Conservation (phyloP, 2,113 vertebrate species). For the Globicephala melas region DNA sequence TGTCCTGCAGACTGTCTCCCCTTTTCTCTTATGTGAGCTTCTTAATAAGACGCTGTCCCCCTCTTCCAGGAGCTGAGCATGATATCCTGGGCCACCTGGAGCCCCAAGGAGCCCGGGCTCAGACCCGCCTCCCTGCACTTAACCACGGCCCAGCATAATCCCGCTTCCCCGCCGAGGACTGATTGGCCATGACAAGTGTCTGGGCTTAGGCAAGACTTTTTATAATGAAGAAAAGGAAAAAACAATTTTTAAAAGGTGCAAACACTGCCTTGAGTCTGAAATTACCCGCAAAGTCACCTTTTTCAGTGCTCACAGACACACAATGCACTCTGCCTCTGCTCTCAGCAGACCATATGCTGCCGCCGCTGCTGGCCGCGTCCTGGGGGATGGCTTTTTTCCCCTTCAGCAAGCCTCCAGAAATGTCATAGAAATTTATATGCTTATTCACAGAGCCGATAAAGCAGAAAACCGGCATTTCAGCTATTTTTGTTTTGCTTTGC, state of each 20-base stretch:
- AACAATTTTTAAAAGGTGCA: not conserved
- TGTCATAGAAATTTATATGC: constrained; percentile 86
- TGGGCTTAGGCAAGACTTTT: constrained; percentile 58
- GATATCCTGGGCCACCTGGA: not conserved
- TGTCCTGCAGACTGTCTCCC: not conserved
- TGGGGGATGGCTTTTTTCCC: constrained; percentile 84
- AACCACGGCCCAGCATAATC: not conserved
- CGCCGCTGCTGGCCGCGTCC: constrained; percentile 80
- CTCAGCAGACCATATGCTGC: constrained; percentile 84
- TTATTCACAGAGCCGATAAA: constrained; percentile 87
- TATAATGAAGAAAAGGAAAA: not conserved
- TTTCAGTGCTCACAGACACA: constrained; percentile 78
- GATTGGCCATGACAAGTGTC: constrained; percentile 68
- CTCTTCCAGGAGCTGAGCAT: not conserved
- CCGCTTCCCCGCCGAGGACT: constrained; percentile 32
- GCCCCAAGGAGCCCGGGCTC: not conserved
- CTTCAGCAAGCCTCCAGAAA: constrained; percentile 86
- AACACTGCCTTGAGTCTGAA: constrained; percentile 70
- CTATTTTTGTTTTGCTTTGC: constrained; percentile 88
- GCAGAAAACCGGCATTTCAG: constrained; percentile 86
- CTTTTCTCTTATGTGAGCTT: not conserved
- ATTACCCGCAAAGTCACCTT: constrained; percentile 83
- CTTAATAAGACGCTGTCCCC: not conserved
- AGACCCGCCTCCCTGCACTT: not conserved
- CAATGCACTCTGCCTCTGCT: constrained; percentile 72